Evolutionary conservation across 2,113 vertebrate genomes (phyloP), one percentile per base, ranked within the genome.

Genomic region (Noctilio leporinus): DNA sequence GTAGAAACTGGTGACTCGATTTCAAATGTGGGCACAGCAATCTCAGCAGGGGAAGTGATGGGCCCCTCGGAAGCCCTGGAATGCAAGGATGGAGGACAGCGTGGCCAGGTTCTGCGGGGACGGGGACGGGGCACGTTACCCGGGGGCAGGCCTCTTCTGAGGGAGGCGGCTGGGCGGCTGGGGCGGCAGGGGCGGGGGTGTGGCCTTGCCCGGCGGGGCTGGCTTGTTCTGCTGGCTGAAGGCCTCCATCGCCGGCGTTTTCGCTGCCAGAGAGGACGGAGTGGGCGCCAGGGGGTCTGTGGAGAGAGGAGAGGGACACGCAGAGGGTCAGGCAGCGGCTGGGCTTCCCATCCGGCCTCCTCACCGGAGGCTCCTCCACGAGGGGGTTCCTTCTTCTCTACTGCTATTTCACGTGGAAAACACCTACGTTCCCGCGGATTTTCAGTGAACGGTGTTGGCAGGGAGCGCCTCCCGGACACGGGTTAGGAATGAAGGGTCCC

Each of bases 221-320:
- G 98, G 97, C 98, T 99, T 99, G 5, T 98, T 96, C 81, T 99
- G 99, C 90, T 99, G 97, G 97, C 76, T 99, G 98, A 99, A 95
- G 62, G 98, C 97, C 94, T 99, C 99, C 65, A 99, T 98, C 86
- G 99, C 96, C 88, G 98, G 97, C 12, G 98, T 98, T 98, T 99
- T 99, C 20, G 98, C 98, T 72, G 98, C 98, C 0, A 99, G 98
- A 97, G 98, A 98, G 1, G 98, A 98, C 38, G 98, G 98, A 5
- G 98, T 98, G 65, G 98, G 93, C 83, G 98, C 98, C 88, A 99
- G 98, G 80, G 99, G 96, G 97, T 99, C 98, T 99, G 89, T 0
- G n/a, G 91, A 75, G 70, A 97, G 96, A 97, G 45, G 2, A 96
- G 19, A 40, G 70, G 96, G 70, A 95, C 3, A 53, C 9, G 3